Base-by-base conservation (phyloP, 2,888 invertebrate species). In the Chrysotoxum bicinctum region DNA sequence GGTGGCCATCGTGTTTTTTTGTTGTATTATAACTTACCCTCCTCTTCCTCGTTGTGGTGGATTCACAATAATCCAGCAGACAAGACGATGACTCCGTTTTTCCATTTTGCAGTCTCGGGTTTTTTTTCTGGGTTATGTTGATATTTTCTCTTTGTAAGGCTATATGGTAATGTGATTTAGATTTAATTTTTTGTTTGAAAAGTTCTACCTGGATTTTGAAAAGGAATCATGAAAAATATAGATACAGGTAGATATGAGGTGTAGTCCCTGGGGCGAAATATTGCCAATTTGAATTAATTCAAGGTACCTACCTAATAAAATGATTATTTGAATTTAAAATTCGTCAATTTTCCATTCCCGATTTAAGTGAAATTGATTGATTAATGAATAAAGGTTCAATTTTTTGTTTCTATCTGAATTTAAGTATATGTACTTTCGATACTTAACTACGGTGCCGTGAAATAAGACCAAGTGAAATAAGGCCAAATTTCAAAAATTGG, bases 1-100 rank as follows among this genome's bases (percentile, higher is more conserved):
- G 80, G 85, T 85, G 72, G 72, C 85, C 81, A 77, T 73, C 72
- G 81, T 76, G 50, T 66, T 74, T 43, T 56, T 54, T 43, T 43
- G 16, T 30, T 21, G 35, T 21, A 10, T 16, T 35, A 23, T 35
- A 66, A 70, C 69, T 73, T 54, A 35, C n/a, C 73, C 40, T 30
- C 72, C 64, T 26, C 19, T 69, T 52, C 19, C 9, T 60, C 14
- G 4, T 21, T 16, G 16, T 12, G 9, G 35, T 26, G 5, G 10
- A 35, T 21, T 58, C 37, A 1, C 10, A 9, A 16, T 16, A 26
- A 37, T 10, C 56, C 8, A 12, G 2, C 45, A 37, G 12, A 56
- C 43, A 45, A 56, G 72, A 72, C 26, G 82, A 40, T 52, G 78
- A 78, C 48, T 72, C 48, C 5, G 76, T 50, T 80, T 76, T 76